These are phyloP conservation scores for Mythimna vitellina DNA, from an alignment of 2,888 invertebrate genomes.

Conservation along the genomic window DNA sequence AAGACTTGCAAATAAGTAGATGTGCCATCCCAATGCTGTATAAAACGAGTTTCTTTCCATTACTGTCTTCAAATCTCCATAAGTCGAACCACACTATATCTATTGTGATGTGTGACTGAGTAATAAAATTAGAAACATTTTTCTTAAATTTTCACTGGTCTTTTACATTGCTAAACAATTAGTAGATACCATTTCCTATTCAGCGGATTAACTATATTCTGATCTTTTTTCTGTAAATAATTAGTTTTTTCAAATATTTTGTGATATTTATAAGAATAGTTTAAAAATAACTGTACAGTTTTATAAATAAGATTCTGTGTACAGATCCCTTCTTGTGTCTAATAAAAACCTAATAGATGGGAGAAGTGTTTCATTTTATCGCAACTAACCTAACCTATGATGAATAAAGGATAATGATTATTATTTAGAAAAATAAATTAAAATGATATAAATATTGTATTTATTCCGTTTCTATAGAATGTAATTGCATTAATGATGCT, in stretches of 20 bases:
- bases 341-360: conserved; percentile 64
- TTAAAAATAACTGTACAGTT: conserved; percentile 63
- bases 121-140: neutral
- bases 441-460: conserved; percentile 83
- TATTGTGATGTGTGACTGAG: neutral
- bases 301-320: conserved; percentile 63
- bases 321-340: conserved; percentile 66
- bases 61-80: neutral
- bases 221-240: conserved; percentile 57
- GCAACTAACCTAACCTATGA: conserved; percentile 1
- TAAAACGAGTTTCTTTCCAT: neutral
- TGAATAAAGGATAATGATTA: conserved; percentile 15
- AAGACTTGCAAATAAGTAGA: conserved; percentile 10
- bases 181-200: conserved; percentile 19
- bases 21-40: neutral
- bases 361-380: conserved; percentile 56
- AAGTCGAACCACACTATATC: neutral
- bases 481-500: conserved; percentile 82
- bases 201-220: conserved; percentile 43
- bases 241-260: conserved; percentile 49
- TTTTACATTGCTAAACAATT: conserved; percentile 3
- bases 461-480: conserved; percentile 84
- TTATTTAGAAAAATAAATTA: conserved; percentile 63
- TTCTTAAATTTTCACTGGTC: neutral
- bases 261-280: conserved; percentile 61